phyloP scores from a whole-genome alignment of 2,797 vertebrate species.

The Glossophaga mutica region DNA sequence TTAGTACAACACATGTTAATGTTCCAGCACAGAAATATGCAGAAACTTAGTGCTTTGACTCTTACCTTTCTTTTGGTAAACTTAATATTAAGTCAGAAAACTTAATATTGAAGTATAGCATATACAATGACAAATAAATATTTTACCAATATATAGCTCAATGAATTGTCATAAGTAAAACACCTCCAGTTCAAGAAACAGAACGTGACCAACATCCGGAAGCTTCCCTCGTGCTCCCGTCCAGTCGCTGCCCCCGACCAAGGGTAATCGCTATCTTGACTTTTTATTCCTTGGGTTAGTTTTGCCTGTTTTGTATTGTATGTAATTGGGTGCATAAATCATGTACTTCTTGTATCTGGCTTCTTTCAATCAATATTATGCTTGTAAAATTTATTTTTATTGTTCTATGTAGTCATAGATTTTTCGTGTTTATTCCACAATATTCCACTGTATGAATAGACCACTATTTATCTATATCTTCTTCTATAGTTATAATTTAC shows the following conservation, averaged over 20 bases:
- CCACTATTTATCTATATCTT: not conserved
- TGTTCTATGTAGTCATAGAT: not conserved
- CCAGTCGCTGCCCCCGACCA: not conserved
- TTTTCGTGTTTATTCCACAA: not conserved
- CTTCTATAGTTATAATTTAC: not conserved
- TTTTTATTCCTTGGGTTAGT: not conserved
- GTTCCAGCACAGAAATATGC: conserved; percentile 1
- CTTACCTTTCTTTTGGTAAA: not conserved
- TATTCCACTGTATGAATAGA: not conserved
- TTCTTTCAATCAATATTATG: not conserved
- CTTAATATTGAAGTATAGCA: not conserved
- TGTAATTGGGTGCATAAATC: not conserved
- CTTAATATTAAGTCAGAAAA: not conserved
- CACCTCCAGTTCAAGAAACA: not conserved
- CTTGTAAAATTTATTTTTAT: not conserved
- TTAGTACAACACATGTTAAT: not conserved
- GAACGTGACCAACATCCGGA: not conserved
- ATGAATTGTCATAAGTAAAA: not conserved
- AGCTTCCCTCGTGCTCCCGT: not conserved
- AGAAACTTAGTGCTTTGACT: not conserved
- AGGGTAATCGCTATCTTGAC: not conserved
- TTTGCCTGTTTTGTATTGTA: not conserved
- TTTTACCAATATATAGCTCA: not conserved
- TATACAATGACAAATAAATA: not conserved
- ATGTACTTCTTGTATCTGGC: not conserved